These are phyloP conservation scores for Myotis pilosus DNA, from an alignment of 2,797 vertebrate species.

Conservation along the genomic window DNA sequence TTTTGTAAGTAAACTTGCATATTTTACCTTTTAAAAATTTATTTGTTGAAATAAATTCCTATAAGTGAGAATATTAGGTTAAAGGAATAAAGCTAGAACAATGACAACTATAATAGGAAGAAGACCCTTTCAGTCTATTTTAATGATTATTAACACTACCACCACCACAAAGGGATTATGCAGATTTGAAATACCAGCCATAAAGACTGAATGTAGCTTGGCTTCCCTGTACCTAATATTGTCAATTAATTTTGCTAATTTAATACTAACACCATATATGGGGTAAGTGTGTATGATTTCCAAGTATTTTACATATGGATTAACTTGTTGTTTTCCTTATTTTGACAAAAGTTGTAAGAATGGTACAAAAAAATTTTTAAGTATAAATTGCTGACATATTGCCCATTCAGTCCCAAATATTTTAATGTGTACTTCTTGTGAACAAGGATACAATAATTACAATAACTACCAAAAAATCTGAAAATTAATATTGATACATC, in stretches of 20 bases:
- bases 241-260: background rate
- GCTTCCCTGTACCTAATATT: background rate
- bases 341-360: background rate
- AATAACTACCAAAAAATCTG: background rate
- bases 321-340: background rate
- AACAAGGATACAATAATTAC: background rate
- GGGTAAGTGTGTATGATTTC: background rate
- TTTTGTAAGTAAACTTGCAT: background rate
- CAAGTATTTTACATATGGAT: background rate
- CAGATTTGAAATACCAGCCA: background rate
- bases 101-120: background rate
- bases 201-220: background rate
- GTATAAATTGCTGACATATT: background rate
- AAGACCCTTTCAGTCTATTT: background rate
- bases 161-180: background rate
- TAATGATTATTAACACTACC: background rate
- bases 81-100: background rate
- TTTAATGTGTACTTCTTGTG: background rate
- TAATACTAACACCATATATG: background rate
- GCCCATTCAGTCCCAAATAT: background rate
- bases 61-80: background rate
- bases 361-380: background rate
- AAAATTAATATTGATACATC: background rate
- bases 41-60: background rate
- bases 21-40: background rate